Percentiles rank a stretch among this genome's conserved stretches.
Conservation (phyloP, 1,140 invertebrate genomes). For the Latrodectus geometricus region DNA sequence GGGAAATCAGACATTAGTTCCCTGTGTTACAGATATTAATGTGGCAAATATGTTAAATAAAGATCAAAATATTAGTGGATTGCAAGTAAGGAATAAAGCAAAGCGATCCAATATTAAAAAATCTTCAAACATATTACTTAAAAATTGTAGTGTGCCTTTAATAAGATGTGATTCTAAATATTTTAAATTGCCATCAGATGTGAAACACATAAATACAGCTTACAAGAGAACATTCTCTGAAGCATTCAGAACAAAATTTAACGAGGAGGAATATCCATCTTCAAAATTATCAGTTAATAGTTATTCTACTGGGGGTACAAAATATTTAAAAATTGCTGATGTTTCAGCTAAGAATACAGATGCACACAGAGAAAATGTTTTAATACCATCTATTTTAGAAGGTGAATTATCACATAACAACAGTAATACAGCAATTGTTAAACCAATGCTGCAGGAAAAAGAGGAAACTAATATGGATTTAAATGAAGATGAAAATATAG, state of each 20-base stretch:
- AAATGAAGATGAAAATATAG: not conserved
- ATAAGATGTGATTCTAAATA: not conserved
- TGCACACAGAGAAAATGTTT: not conserved
- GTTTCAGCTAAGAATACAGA: not conserved
- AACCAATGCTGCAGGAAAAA: not conserved
- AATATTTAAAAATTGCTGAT: not conserved
- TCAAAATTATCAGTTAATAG: not conserved
- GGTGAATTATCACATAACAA: not conserved
- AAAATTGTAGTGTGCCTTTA: not conserved
- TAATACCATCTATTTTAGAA: not conserved
- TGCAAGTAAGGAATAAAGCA: not conserved
- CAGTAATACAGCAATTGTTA: not conserved
- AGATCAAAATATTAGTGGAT: not conserved
- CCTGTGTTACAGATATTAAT: no score
- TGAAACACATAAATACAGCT: not conserved
- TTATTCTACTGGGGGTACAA: not conserved
- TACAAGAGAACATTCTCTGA: not conserved
- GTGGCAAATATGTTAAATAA: not conserved
- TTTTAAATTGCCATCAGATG: not conserved
- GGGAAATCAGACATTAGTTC: not conserved
- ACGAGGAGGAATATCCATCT: not conserved
- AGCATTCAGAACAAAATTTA: not conserved
- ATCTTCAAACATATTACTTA: not conserved
- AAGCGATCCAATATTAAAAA: no score
- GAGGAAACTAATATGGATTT: not conserved